These are phyloP conservation scores for Amyelois transitella DNA, from an alignment of 1,140 invertebrate genomes.

Conservation along the genomic window DNA sequence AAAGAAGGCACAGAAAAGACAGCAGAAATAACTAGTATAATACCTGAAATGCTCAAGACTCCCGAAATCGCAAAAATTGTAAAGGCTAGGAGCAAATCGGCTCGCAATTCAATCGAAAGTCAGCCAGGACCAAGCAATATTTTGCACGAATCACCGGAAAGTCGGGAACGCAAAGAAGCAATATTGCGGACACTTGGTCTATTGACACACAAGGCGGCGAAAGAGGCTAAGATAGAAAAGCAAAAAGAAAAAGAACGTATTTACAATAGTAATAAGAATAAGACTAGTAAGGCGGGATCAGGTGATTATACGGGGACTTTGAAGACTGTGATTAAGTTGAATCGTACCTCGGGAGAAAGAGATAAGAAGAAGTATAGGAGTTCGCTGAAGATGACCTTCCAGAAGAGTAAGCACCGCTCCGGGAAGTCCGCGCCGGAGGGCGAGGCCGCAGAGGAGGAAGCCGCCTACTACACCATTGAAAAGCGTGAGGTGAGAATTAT, in stretches of 20 bases:
- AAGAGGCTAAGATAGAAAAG: slow-evolving; percentile 74
- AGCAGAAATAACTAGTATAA: not conserved
- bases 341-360: slow-evolving; percentile 50
- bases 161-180: slow-evolving; percentile 76
- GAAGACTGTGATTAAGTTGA: slow-evolving; percentile 86
- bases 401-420: slow-evolving; percentile 80
- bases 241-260: slow-evolving; percentile 76
- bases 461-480: slow-evolving; percentile 84
- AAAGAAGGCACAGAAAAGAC: slow-evolving; percentile 3
- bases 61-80: slow-evolving; percentile 16
- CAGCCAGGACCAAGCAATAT: slow-evolving; percentile 50
- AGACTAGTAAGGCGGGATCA: slow-evolving; percentile 58
- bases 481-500: slow-evolving; percentile 78
- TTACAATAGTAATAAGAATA: slow-evolving; percentile 67
- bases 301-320: slow-evolving; percentile 82
- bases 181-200: slow-evolving; percentile 79
- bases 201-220: slow-evolving; percentile 77
- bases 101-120: slow-evolving; percentile 44
- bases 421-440: slow-evolving; percentile 70
- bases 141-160: slow-evolving; percentile 73
- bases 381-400: slow-evolving; percentile 86
- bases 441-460: slow-evolving; percentile 75
- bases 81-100: slow-evolving; percentile 36
- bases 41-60: not conserved
- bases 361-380: slow-evolving; percentile 78